A percentile compares a stretch with the other conserved stretches of the same genome.
Conservation (phyloP, 2,888 invertebrate species). For the Lottia gigantea region DNA sequence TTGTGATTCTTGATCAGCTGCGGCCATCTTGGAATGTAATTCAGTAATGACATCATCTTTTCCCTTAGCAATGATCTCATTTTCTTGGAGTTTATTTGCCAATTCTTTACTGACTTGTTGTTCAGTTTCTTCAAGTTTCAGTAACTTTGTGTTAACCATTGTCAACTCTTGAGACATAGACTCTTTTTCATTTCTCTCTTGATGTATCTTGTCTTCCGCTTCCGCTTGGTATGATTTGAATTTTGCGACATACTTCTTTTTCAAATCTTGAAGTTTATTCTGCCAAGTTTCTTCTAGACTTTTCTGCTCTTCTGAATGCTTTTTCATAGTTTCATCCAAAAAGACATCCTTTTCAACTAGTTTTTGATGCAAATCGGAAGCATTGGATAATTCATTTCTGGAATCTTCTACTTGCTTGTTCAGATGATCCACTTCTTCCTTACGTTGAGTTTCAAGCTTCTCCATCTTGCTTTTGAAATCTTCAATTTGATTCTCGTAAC, state of each 20-base stretch:
- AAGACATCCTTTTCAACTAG: conserved; percentile 43
- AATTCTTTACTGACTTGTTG: conserved; percentile 26
- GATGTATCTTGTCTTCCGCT: conserved; percentile 24
- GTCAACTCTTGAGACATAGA: conserved; percentile 47
- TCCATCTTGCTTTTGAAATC: conserved; percentile 45
- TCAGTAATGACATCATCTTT: conserved; percentile 25
- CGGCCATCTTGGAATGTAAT: conserved; percentile 19
- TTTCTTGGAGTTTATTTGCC: conserved; percentile 26
- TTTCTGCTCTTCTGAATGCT: conserved; percentile 37
- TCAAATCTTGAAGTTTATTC: conserved; percentile 49
- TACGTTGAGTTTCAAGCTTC: conserved; percentile 39
- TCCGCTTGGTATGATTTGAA: conserved; percentile 52
- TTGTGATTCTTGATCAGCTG: conserved; percentile 11
- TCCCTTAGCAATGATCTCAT: conserved; percentile 26
- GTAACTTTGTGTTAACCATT: conserved; percentile 50
- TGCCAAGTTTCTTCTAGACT: conserved; percentile 40
- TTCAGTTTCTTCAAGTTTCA: conserved; percentile 50
- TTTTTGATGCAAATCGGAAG: conserved; percentile 36
- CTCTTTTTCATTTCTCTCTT: conserved; percentile 44
- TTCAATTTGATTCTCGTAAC: conserved; percentile 53
- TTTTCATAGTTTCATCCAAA: conserved; percentile 28
- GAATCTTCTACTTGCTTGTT: conserved; percentile 48
- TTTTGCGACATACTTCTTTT: conserved; percentile 53
- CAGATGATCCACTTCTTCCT: conserved; percentile 46
- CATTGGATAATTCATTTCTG: conserved; percentile 30